A percentile compares a stretch with the other conserved stretches of the same genome.
These are phyloP conservation scores for Microchirus variegatus DNA, from an alignment of 2,797 vertebrate genomes.

Conservation along the genomic window DNA sequence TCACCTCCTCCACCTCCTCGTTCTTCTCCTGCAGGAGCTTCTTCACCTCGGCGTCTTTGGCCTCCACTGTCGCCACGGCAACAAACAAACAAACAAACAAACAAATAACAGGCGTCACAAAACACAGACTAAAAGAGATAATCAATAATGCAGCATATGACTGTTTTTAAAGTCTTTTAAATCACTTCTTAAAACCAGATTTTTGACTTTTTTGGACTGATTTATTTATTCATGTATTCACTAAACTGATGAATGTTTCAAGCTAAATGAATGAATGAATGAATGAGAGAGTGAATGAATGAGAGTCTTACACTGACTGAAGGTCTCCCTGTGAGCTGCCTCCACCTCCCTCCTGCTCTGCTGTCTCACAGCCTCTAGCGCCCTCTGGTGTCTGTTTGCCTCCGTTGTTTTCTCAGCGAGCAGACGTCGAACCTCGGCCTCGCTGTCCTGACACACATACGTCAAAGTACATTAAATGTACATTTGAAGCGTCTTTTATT, in stretches of 20 bases:
- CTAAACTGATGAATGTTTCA: too few species aligned
- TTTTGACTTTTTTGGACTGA: too few species aligned
- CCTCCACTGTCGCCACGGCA: constrained; percentile 58
- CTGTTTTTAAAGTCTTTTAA: too few species aligned
- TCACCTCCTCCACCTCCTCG: constrained; percentile 83
- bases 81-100: constrained; percentile 2
- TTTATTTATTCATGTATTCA: too few species aligned
- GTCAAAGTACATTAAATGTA: too few species aligned
- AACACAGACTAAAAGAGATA: too few species aligned
- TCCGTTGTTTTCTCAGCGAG: constrained; percentile 49
- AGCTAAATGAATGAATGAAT: too few species aligned
- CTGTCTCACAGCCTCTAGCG: constrained; percentile 52
- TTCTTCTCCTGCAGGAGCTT: constrained; percentile 81
- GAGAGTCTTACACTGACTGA: constrained; percentile 56
- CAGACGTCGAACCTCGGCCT: constrained; percentile 61
- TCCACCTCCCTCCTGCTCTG: constrained; percentile 50
- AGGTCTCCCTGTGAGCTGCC: constrained; percentile 34
- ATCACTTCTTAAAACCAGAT: too few species aligned
- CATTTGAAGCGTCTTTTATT: too few species aligned
- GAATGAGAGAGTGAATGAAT: neutral
- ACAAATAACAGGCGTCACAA: too few species aligned
- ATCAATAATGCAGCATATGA: too few species aligned
- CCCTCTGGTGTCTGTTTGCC: constrained; percentile 75
- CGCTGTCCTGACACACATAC: constrained; percentile 66
- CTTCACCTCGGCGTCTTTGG: constrained; percentile 71